Evolutionary conservation across 2,888 invertebrate genomes (phyloP), one percentile per base, ranked within the genome.

Genomic region (Muschampia plurimacula): DNA sequence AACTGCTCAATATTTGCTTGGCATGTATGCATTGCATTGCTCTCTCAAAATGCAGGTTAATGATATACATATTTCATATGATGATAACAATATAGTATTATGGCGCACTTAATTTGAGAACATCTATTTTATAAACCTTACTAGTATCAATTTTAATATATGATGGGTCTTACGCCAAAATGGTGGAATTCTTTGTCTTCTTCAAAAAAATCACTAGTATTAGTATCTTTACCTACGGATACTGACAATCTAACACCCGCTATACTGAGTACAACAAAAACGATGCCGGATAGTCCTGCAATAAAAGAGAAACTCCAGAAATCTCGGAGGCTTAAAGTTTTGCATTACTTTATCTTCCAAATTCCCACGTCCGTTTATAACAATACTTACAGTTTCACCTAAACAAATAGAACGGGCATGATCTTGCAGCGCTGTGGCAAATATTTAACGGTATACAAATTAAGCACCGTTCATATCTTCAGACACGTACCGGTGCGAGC

Each of bases 351-450:
- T 83, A 72, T 82, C 79, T 79, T 76, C 81, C 78, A 77, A 77
- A 85, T 88, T 88, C 90, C 89, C 89, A 90, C 91, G 87, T 86
- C 78, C 79, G 81, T 77, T 82, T 78, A 80, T 62, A 72, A 84
- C 86, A 84, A 86, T 85, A 86, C 87, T 81, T 84, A 85, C 86
- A 85, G 83, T 88, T 88, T 88, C 88, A 86, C 88, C 88, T 87
- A 88, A 90, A 89, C 86, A 88, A 90, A 89, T 82, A 89, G 66
- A 66, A 60, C 62, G 67, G 65, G 55, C 72, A 67, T 72, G 66
- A 62, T 72, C 62, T 65, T 62, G 15, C 49, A n/a, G 79, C 80
- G 81, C 79, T 83, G 83, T 80, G 81, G 82, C 84, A 85, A 89
- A 86, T 87, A 84, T 85, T 87, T 89, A 89, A 88, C 89, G 87